phyloP scores from a whole-genome alignment of 2,888 invertebrate genomes.

The Euproctis similis region DNA sequence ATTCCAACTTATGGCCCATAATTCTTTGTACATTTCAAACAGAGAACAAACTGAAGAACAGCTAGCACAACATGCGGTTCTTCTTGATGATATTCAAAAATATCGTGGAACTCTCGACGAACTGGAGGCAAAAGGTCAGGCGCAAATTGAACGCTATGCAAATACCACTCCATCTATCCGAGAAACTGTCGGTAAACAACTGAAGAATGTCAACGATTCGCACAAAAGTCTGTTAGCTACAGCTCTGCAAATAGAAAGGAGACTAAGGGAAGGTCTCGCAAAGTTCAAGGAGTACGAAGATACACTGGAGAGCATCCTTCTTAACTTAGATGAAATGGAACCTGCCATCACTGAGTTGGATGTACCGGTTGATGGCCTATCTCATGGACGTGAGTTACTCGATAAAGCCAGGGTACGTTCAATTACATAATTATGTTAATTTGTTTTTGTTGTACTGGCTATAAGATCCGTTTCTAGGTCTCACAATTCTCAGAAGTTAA shows the following conservation, averaged over 20 bases:
- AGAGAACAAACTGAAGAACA: constrained; percentile 94
- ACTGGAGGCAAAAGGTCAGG: constrained; percentile 87
- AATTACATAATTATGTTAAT: not conserved
- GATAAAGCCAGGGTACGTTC: constrained; percentile 83
- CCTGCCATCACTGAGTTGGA: constrained; percentile 85
- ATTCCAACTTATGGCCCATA: constrained; percentile 96
- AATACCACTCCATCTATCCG: constrained; percentile 82
- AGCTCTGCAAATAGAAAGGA: constrained; percentile 91
- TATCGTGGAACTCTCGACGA: constrained; percentile 89
- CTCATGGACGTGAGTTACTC: constrained; percentile 82
- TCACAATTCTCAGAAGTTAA: no score
- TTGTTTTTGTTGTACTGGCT: no score
- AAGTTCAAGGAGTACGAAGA: constrained; percentile 97
- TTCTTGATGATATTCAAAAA: constrained; percentile 86
- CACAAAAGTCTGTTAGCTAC: constrained; percentile 92
- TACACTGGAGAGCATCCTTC: constrained; percentile 88
- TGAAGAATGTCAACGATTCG: constrained; percentile 94
- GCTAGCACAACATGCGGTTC: constrained; percentile 87
- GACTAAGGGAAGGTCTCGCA: constrained; percentile 89
- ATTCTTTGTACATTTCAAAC: constrained; percentile 93
- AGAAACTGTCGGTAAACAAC: constrained; percentile 87
- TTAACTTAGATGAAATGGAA: constrained; percentile 87
- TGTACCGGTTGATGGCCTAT: constrained; percentile 83
- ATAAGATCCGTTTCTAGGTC: no score
- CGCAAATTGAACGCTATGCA: constrained; percentile 88